Percentiles rank a stretch among this genome's conserved stretches.
Conservation (phyloP, 2,888 invertebrate species). For the Brachycybe producta region DNA sequence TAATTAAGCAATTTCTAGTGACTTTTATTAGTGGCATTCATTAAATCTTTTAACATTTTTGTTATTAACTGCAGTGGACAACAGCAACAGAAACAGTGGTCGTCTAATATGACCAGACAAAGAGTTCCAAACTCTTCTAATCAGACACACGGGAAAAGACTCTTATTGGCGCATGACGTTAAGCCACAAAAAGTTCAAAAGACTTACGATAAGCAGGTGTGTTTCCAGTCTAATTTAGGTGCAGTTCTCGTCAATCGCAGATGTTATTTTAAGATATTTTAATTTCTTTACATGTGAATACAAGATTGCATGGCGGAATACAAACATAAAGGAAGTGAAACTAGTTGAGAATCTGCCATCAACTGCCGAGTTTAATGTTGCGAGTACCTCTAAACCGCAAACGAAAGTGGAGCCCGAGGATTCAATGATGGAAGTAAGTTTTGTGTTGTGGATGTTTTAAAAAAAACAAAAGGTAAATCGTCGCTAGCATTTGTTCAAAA, state of each 20-base stretch:
- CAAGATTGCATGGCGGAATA: not conserved
- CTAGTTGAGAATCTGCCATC: constrained; percentile 7
- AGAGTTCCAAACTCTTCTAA: not conserved
- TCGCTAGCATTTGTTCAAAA: no score
- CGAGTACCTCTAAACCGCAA: not conserved
- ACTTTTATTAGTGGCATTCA: not conserved
- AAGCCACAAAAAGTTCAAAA: not conserved
- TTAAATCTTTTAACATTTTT: no score
- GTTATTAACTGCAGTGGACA: not conserved
- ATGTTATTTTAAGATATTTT: not conserved
- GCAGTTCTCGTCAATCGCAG: not conserved
- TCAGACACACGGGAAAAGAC: not conserved
- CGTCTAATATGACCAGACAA: not conserved
- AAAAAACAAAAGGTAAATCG: constrained; percentile 4
- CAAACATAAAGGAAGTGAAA: constrained; percentile 7
- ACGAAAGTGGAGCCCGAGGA: not conserved
- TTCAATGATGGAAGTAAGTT: not conserved
- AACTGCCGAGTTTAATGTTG: not conserved
- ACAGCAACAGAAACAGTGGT: not conserved
- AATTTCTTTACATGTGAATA: not conserved
- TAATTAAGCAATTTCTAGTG: no score
- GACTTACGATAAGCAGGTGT: no score
- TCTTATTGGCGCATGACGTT: no score
- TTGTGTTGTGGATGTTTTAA: not conserved
- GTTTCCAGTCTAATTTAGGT: not conserved